Evolutionary conservation across 2,888 invertebrate species (phyloP).

Genomic region (Danaus chrysippus): DNA sequence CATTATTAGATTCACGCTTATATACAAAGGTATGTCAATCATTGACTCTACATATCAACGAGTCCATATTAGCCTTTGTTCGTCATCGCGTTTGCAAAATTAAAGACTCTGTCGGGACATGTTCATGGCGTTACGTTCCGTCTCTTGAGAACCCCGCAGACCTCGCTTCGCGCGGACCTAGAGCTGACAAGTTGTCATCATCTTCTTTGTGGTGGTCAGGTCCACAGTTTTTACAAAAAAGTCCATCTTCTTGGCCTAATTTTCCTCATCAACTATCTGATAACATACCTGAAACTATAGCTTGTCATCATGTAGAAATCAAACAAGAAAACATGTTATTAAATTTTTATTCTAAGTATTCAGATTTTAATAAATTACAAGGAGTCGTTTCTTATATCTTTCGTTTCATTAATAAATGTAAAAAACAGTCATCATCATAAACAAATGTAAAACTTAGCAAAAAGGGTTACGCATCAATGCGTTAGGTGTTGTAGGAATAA

Average conservation of each 20-base stretch:
- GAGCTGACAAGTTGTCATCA: constrained; percentile 3
- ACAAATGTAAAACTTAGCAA: no score
- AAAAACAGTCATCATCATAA: no score
- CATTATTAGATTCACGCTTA: constrained; percentile 20
- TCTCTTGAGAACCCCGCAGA: constrained; percentile 12
- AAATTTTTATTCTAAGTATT: no score
- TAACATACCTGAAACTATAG: not conserved
- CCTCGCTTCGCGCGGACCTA: constrained; percentile 11
- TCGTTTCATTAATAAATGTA: no score
- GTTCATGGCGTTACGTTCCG: constrained; percentile 9
- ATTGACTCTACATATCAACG: not conserved
- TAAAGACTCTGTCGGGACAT: constrained; percentile 12
- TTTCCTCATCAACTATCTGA: not conserved
- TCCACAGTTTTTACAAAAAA: no score
- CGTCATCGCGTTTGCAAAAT: not conserved
- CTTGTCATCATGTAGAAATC: no score
- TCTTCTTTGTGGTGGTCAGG: constrained; percentile 7
- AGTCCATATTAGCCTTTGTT: not conserved
- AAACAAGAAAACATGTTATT: no score
- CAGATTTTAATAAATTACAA: no score
- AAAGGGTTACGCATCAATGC: no score
- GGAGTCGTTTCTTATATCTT: no score
- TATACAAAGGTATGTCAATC: constrained; percentile 12
- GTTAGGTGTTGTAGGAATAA: no score
- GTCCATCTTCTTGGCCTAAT: no score